Conservation (phyloP, 92 coral and sea anemone species). For the Porites lobata region DNA sequence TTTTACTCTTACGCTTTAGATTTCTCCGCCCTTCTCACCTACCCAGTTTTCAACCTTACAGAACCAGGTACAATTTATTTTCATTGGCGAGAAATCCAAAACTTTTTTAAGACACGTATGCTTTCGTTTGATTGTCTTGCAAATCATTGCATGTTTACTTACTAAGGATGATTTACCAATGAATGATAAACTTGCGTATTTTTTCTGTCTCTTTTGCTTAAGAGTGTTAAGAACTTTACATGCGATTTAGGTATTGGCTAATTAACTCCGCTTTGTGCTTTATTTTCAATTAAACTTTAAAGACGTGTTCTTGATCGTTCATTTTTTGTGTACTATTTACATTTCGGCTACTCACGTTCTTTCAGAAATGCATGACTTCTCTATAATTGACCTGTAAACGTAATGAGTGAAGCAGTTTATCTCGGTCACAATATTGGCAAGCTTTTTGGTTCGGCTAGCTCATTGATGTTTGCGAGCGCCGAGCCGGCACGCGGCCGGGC, state of each 20-base stretch:
- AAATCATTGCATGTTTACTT: constrained; percentile 13
- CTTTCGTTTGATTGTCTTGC: constrained; percentile 5
- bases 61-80: not conserved
- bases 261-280: too few relatives aligned
- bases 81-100: not conserved
- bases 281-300: too few relatives aligned
- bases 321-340: not conserved
- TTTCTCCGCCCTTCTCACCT: too few relatives aligned
- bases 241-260: too few relatives aligned
- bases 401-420: not conserved
- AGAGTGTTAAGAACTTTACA: not conserved
- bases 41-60: too few relatives aligned
- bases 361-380: not conserved
- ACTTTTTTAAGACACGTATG: constrained; percentile 22
- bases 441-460: not conserved
- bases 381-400: not conserved
- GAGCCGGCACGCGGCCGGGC: too few relatives aligned
- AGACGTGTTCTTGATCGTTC: not conserved
- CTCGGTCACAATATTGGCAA: not conserved
- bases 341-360: not conserved
- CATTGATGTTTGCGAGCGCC: not conserved
- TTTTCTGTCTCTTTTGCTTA: not conserved
- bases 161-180: not conserved
- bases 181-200: not conserved
- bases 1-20: too few relatives aligned